A percentile compares a stretch with the other conserved stretches of the same genome.
phyloP scores from a whole-genome alignment of 2,888 invertebrate species.

The Gortyna flavago region DNA sequence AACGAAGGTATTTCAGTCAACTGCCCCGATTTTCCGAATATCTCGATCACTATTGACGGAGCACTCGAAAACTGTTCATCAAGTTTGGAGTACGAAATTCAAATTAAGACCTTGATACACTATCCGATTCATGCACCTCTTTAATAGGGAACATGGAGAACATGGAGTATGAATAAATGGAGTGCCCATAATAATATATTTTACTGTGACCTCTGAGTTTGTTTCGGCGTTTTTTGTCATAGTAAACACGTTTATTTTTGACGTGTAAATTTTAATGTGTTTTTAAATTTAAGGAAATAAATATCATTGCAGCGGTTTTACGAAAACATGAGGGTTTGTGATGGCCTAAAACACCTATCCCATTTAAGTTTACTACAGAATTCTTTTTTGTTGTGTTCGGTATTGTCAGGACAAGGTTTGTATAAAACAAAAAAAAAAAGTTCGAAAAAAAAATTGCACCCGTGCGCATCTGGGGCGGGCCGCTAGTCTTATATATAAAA shows the following conservation, averaged over 20 bases:
- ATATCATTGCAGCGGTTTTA: background rate
- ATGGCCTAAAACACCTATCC: background rate
- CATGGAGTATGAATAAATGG: conserved; percentile 45
- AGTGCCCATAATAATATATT: background rate
- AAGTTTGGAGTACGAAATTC: conserved; percentile 71
- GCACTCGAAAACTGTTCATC: conserved; percentile 72
- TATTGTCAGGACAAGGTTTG: too few species aligned
- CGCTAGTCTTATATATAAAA: too few species aligned
- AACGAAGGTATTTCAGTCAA: conserved; percentile 51
- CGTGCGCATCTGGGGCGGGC: too few species aligned
- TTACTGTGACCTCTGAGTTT: background rate
- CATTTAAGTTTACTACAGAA: too few species aligned
- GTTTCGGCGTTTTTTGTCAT: background rate
- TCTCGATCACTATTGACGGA: conserved; percentile 63
- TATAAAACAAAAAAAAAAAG: too few species aligned
- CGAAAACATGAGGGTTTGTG: background rate
- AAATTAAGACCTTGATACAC: conserved; percentile 76
- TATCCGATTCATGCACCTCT: conserved; percentile 73
- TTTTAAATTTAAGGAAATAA: background rate
- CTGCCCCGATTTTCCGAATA: conserved; percentile 30
- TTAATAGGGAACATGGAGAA: conserved; percentile 39
- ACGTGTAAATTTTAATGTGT: background rate
- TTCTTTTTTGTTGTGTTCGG: too few species aligned
- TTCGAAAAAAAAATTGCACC: too few species aligned
- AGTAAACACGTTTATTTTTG: background rate